phyloP scores from a whole-genome alignment of 2,888 invertebrate species.

The Mesochorus sp. region DNA sequence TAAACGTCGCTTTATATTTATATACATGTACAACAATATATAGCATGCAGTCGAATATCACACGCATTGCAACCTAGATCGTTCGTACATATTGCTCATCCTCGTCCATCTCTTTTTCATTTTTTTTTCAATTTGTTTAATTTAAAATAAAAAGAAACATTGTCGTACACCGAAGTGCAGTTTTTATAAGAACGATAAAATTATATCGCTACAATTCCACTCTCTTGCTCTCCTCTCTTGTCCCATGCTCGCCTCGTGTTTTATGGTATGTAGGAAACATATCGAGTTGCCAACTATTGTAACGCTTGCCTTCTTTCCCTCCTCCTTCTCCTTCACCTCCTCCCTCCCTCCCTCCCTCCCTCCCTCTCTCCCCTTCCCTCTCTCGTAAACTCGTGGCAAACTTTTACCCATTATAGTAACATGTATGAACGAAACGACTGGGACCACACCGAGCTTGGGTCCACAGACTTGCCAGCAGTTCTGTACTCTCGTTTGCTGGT shows the following conservation, averaged over 20 bases:
- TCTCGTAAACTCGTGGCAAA: background rate
- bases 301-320: conserved; percentile 14
- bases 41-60: conserved; percentile 36
- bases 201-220: background rate
- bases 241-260: background rate
- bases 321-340: no score
- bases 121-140: no score
- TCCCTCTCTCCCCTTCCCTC: no score
- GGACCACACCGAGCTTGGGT: conserved; percentile 4
- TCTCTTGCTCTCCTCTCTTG: background rate
- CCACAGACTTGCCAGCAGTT: conserved; percentile 2
- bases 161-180: no score
- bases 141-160: background rate
- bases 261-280: background rate
- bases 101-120: background rate
- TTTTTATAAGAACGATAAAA: background rate
- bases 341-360: conserved; percentile 7
- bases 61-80: conserved; percentile 44
- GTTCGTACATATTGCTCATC: conserved; percentile 37
- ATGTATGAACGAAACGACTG: background rate
- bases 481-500: background rate
- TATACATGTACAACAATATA: background rate
- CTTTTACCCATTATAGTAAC: background rate
- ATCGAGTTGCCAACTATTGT: conserved; percentile 23
- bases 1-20: conserved; percentile 3